These are phyloP conservation scores for Phalanger gymnotis DNA, from an alignment of 2,797 vertebrate genomes.

Conservation along the genomic window DNA sequence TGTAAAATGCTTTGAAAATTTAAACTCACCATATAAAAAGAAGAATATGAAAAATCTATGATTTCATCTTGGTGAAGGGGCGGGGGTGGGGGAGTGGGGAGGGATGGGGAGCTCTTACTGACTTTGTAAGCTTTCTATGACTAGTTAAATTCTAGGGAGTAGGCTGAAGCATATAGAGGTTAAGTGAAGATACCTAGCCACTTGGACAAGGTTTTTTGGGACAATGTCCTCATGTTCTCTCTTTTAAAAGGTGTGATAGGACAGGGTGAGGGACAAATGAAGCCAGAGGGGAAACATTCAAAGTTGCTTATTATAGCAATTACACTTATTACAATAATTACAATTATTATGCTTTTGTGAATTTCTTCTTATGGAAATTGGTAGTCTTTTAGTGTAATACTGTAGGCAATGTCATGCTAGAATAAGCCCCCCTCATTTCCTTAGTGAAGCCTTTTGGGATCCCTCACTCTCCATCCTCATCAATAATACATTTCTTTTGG, in stretches of 20 bases:
- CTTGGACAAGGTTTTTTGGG: not conserved
- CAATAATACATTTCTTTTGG: not conserved
- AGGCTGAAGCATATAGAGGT: not conserved
- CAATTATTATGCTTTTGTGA: not conserved
- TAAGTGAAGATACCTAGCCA: not conserved
- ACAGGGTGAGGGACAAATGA: not conserved
- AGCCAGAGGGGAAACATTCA: not conserved
- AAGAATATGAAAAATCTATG: not conserved
- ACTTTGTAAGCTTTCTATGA: not conserved
- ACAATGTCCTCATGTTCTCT: not conserved
- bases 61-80: not conserved
- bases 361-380: not conserved
- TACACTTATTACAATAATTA: not conserved
- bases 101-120: not conserved
- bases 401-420: not conserved
- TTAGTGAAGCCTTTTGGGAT: not conserved
- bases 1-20: not conserved
- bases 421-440: not conserved
- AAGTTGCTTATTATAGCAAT: not conserved
- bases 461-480: not conserved
- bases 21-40: not conserved
- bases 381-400: not conserved
- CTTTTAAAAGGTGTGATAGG: not conserved
- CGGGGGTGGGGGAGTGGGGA: rapidly evolving
- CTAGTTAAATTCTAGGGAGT: not conserved